These are phyloP conservation scores for Lathamus discolor DNA, from an alignment of 2,113 vertebrate species.

Conservation along the genomic window DNA sequence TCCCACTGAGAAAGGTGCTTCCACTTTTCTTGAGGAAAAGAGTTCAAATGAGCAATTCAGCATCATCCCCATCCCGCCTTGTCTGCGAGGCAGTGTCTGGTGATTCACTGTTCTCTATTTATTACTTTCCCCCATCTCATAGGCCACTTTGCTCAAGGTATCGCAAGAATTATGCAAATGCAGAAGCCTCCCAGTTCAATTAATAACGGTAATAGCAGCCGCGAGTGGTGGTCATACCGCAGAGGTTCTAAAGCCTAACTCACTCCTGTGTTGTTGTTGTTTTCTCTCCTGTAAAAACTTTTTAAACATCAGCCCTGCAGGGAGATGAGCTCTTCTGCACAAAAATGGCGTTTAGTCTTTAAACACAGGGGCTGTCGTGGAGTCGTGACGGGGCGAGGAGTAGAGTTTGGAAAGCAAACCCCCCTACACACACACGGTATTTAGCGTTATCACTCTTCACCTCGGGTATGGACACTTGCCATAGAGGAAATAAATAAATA, in stretches of 20 bases:
- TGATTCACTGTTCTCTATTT: neutral
- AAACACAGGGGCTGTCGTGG: neutral
- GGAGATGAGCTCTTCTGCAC: neutral
- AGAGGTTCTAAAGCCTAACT: neutral
- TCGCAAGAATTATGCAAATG: neutral
- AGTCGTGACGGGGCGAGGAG: neutral
- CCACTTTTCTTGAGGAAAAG: neutral
- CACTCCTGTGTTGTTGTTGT: neutral
- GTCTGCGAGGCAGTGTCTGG: neutral
- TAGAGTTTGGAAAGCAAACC: neutral
- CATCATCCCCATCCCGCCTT: neutral
- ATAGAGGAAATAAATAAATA: neutral
- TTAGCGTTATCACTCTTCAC: neutral
- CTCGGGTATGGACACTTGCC: neutral
- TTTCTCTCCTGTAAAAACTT: neutral
- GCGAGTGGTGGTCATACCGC: no score
- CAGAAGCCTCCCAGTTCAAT: neutral
- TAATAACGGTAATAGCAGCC: neutral
- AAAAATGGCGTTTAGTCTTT: neutral
- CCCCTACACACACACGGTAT: neutral
- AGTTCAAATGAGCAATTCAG: neutral
- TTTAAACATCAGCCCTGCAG: neutral
- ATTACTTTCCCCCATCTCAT: neutral
- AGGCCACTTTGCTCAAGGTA: neutral
- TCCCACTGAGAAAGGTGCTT: neutral